Percentiles rank a stretch among this genome's conserved stretches.
Conservation (phyloP, 1,140 invertebrate genomes). For the Tetranychus cinnabarinus region DNA sequence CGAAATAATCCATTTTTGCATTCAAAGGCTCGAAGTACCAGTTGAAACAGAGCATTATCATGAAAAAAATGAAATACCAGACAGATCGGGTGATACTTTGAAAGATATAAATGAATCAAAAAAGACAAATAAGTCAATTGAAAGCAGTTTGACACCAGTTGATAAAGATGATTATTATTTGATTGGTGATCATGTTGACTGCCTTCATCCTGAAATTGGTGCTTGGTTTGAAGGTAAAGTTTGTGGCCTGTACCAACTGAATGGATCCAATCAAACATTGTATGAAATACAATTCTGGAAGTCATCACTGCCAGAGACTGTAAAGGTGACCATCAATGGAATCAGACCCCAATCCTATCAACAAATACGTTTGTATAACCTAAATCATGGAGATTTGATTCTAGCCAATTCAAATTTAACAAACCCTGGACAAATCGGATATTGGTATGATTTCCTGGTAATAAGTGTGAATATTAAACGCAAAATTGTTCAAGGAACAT, state of each 20-base stretch:
- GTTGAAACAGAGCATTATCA: slow-evolving; percentile 15
- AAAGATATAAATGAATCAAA: slow-evolving; percentile 6
- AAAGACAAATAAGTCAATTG: slow-evolving; percentile 10
- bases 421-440: slow-evolving; percentile 30
- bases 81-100: slow-evolving; percentile 8
- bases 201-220: slow-evolving; percentile 25
- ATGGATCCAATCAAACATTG: not conserved
- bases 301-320: not conserved
- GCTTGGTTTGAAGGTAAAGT: slow-evolving; percentile 28
- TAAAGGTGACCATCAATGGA: slow-evolving; percentile 11
- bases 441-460: slow-evolving; percentile 44
- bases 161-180: slow-evolving; percentile 13
- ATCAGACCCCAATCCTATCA: slow-evolving; percentile 39
- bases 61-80: not conserved
- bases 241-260: slow-evolving; percentile 16
- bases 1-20: not conserved
- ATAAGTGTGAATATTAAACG: slow-evolving; percentile 20
- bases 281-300: not conserved
- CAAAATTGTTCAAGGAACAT: slow-evolving; percentile 19
- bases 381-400: slow-evolving; percentile 34
- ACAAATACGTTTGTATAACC: slow-evolving; percentile 27
- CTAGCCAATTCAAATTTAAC: slow-evolving; percentile 56
- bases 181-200: slow-evolving; percentile 45
- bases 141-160: slow-evolving; percentile 7
- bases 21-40: not conserved